Evolutionary conservation across 2,797 vertebrate species (phyloP), one percentile per base, ranked within the genome.

Genomic region (Tadarida brasiliensis): DNA sequence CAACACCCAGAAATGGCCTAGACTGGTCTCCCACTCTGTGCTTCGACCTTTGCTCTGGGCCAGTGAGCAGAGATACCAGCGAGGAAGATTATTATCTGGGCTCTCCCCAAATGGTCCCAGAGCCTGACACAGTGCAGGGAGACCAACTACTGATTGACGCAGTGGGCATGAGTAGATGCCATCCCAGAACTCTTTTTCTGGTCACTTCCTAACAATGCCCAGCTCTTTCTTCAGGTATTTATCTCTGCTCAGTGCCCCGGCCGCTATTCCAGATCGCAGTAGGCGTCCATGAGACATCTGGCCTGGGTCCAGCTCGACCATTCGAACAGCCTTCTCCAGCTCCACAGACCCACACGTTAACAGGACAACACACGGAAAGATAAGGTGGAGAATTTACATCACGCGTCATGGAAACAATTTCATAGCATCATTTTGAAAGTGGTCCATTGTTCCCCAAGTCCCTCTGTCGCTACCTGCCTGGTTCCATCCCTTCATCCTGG

Each of bases 81-180:
- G 39, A 56, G 39, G 28, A 61, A 49, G 17, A 20, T 14, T 26
- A 30, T 49, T 24, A 30, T 28, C 71, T 83, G n/a, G 4, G 44
- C 35, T n/a, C 24, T 73, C 11, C 4, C 28, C 10, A 30, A 0
- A 56, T 17, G 33, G 63, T 49, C 20, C 14, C 28, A 76, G 65
- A 26, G 9, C 17, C 10, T 74, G 15, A 14, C 16, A 0, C 3
- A 1, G 14, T 22, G 4, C 26, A 22, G 17, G 11, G 11, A 30
- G 17, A 57, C 22, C 8, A 28, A 3, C 26, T 51, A 11, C 4
- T 35, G 33, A 1, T 1, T 15, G 12, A 63, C 2, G 22, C 17
- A 24, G n/a, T 14, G 24, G 39, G 17, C 57, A 10, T 14, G 35
- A 67, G 44, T 56, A 24, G 11, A 30, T 10, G 10, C 9, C n/a